Evolutionary conservation across 2,797 vertebrate genomes (phyloP), one percentile per base, ranked within the genome.

Genomic region (Urosaurus nigricauda): DNA sequence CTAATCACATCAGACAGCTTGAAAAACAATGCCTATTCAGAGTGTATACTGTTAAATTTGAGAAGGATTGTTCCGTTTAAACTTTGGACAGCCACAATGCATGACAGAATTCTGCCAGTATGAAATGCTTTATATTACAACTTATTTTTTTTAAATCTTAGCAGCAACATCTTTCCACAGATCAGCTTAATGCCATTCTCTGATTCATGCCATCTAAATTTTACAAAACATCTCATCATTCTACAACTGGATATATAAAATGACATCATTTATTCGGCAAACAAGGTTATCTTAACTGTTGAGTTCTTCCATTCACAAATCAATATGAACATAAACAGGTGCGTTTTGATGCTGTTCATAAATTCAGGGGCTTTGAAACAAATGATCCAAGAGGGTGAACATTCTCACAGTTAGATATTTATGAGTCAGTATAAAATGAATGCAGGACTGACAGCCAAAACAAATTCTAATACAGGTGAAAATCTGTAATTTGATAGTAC

Each of bases 261-360:
- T 32, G 0, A 89, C 35, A 2, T 0, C 0, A 1, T 83, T 87
- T 91, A 91, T 74, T 9, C 81, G 60, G 12, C 91, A 68, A 1
- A 2, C n/a, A 83, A 90, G 65, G 90, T 91, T 24, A 14, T n/a
- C 63, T 83, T 43, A 91, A 74, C 63, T 32, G 32, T 32, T 32
- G 43, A 83, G 63, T 29, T 17, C 8, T 51, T 3, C 37, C 5
- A 68, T 68, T 37, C 84, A 21, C 17, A 81, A 88, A n/a, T 1
- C 63, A 16, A 58, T 26, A 43, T 4, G 37, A 82, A 0, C 29
- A 71, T 26, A 43, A 83, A 53, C 32, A 87, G 84, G 83, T 0
- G 53, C 40, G 60, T 84, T 40, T 1, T 37, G 0, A 65, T 35
- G 84, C 13, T 77, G 65, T 70, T 21, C 43, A 83, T 71, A 83